A percentile compares a stretch with the other conserved stretches of the same genome.
Evolutionary conservation across 1,140 invertebrate species (phyloP).

Genomic region (Drosophila serrata): DNA sequence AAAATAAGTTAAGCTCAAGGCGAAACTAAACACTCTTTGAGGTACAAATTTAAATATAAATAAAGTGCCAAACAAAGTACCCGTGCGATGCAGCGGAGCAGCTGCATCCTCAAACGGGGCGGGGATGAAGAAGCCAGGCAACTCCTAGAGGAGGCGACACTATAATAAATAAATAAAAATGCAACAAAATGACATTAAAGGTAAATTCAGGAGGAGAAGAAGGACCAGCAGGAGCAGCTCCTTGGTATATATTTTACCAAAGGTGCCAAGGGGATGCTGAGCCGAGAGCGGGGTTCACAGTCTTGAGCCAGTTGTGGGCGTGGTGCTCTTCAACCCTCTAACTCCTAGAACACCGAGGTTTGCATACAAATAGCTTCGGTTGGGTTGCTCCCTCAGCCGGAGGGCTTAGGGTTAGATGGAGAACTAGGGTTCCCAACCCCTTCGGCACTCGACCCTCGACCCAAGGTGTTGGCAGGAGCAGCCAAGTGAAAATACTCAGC

Average conservation of each 20-base stretch:
- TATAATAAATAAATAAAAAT: slow-evolving; percentile 81
- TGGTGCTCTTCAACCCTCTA: slow-evolving; percentile 3
- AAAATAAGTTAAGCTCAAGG: slow-evolving; percentile 68
- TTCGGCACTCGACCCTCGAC: slow-evolving; percentile 18
- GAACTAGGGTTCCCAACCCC: slow-evolving; percentile 33
- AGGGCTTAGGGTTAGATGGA: slow-evolving; percentile 24
- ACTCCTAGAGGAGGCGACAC: slow-evolving; percentile 55
- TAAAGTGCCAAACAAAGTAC: slow-evolving; percentile 81
- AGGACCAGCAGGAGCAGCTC: background rate
- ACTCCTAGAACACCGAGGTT: slow-evolving; percentile 35
- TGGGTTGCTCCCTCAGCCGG: slow-evolving; percentile 8
- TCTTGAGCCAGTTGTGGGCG: slow-evolving; percentile 4
- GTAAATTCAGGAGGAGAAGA: slow-evolving; percentile 53
- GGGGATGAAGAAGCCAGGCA: background rate
- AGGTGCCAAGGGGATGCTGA: slow-evolving; percentile 40
- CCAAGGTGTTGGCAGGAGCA: slow-evolving; percentile 55
- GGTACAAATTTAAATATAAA: slow-evolving; percentile 82
- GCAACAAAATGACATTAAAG: slow-evolving; percentile 81
- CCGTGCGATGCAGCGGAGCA: slow-evolving; percentile 57
- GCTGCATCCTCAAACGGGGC: slow-evolving; percentile 40
- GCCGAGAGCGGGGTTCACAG: slow-evolving; percentile 10
- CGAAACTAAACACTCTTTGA: slow-evolving; percentile 80
- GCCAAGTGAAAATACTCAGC: slow-evolving; percentile 62
- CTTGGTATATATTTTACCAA: slow-evolving; percentile 17
- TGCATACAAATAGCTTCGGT: slow-evolving; percentile 56